Evolutionary conservation across 2,888 invertebrate species (phyloP).

Genomic region (Eupithecia subumbrata): DNA sequence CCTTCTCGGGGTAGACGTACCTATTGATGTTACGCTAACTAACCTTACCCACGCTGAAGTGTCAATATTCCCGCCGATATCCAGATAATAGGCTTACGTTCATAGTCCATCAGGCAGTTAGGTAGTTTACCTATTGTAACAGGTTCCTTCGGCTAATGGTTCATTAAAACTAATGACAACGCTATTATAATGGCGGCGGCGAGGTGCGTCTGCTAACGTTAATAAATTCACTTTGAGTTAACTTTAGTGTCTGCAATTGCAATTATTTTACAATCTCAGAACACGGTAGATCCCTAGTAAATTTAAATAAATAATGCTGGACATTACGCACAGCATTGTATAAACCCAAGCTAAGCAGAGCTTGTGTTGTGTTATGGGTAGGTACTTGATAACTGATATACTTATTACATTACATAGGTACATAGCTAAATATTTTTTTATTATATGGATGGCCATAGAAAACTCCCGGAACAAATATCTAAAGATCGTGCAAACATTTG

Average conservation of each 20-base stretch:
- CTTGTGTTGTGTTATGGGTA: not conserved
- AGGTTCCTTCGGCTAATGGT: constrained; percentile 28
- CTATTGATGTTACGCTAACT: not conserved
- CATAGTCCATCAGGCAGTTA: constrained; percentile 18
- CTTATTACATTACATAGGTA: no score
- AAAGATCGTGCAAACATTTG: not conserved
- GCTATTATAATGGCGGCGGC: constrained; percentile 21
- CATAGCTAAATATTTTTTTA: no score
- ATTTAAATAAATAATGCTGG: not conserved
- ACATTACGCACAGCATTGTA: not conserved
- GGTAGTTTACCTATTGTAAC: constrained; percentile 16
- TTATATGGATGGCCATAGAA: no score
- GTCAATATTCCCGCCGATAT: not conserved
- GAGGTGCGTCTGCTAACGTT: constrained; percentile 6
- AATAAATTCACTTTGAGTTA: constrained; percentile 8
- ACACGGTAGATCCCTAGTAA: not conserved
- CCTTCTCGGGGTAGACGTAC: not conserved
- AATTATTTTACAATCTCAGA: not conserved
- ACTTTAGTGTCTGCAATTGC: not conserved
- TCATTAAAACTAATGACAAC: constrained; percentile 32
- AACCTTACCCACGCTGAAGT: not conserved
- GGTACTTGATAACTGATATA: no score
- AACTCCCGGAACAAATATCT: not conserved
- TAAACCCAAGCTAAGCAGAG: not conserved
- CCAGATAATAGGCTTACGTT: constrained; percentile 8